A percentile compares a stretch with the other conserved stretches of the same genome.
phyloP scores from a whole-genome alignment of 2,797 vertebrate species.

The Graptemys geographica region DNA sequence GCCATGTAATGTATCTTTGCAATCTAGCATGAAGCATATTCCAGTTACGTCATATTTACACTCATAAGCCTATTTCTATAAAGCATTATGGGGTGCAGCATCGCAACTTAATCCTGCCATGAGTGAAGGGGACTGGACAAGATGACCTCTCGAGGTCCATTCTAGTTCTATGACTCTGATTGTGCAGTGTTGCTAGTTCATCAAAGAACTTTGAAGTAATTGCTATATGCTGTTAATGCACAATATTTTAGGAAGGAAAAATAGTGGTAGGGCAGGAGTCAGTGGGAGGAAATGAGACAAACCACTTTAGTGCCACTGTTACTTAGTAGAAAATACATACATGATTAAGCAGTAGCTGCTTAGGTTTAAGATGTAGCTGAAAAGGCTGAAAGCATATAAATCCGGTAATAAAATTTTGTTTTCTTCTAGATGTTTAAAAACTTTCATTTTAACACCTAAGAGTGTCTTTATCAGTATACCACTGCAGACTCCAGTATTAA shows the following conservation, averaged over 20 bases:
- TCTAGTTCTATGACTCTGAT: too few species aligned
- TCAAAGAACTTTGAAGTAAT: neutral
- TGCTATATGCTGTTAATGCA: neutral
- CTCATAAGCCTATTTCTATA: too few species aligned
- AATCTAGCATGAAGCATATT: too few species aligned
- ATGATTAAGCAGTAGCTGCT: neutral
- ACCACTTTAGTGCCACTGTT: neutral
- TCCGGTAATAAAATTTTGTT: neutral
- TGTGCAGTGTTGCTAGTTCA: neutral
- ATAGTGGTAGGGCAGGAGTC: neutral
- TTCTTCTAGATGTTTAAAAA: neutral
- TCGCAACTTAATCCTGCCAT: too few species aligned
- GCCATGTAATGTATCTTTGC: too few species aligned
- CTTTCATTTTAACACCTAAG: neutral
- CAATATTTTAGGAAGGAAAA: fast-evolving
- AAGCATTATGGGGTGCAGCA: too few species aligned
- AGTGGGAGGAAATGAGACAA: slow-evolving; percentile 42
- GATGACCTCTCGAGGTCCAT: too few species aligned
- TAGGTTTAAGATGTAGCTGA: neutral
- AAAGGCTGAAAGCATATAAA: neutral
- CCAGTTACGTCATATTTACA: too few species aligned
- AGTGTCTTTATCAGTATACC: neutral
- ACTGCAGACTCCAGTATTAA: neutral
- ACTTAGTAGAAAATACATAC: neutral
- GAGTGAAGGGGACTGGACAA: too few species aligned